Evolutionary conservation across 2,888 invertebrate species (phyloP).

Genomic region (Bellardia pandia): DNA sequence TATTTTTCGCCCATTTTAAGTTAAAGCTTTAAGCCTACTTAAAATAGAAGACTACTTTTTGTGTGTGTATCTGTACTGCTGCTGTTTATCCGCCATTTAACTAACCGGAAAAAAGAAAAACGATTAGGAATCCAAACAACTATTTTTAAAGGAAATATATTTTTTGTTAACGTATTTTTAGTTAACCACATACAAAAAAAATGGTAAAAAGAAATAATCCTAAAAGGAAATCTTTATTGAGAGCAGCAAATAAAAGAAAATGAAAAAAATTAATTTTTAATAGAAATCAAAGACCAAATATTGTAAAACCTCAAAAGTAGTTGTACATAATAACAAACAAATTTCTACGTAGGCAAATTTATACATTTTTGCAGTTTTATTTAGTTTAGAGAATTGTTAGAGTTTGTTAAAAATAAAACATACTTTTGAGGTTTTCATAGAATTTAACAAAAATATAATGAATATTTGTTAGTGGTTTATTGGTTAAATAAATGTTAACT

Average conservation of each 20-base stretch:
- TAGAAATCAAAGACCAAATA: slow-evolving; percentile 27
- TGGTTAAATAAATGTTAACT: too few species aligned
- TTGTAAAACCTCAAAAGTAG: slow-evolving; percentile 33
- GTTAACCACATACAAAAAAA: slow-evolving; percentile 19
- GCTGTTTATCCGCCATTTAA: slow-evolving; percentile 27
- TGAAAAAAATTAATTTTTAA: slow-evolving; percentile 45
- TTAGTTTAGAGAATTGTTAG: background rate
- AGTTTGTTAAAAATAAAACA: background rate
- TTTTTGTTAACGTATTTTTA: slow-evolving; percentile 42
- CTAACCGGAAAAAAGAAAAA: slow-evolving; percentile 34
- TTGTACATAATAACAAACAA: background rate
- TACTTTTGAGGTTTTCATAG: background rate
- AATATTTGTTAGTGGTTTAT: too few species aligned
- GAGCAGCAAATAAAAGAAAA: slow-evolving; percentile 33
- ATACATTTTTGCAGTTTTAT: background rate
- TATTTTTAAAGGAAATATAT: slow-evolving; percentile 67
- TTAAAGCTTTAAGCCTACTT: slow-evolving; percentile 74
- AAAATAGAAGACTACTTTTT: slow-evolving; percentile 64
- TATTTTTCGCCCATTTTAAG: slow-evolving; percentile 53
- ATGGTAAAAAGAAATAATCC: slow-evolving; percentile 26
- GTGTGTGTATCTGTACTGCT: background rate
- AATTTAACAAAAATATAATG: too few species aligned
- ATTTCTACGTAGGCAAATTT: background rate
- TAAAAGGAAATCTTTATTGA: slow-evolving; percentile 56
- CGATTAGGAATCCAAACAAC: slow-evolving; percentile 71